Evolutionary conservation across 2,797 vertebrate genomes (phyloP), one percentile per base, ranked within the genome.

Genomic region (Sciurus vulgaris): DNA sequence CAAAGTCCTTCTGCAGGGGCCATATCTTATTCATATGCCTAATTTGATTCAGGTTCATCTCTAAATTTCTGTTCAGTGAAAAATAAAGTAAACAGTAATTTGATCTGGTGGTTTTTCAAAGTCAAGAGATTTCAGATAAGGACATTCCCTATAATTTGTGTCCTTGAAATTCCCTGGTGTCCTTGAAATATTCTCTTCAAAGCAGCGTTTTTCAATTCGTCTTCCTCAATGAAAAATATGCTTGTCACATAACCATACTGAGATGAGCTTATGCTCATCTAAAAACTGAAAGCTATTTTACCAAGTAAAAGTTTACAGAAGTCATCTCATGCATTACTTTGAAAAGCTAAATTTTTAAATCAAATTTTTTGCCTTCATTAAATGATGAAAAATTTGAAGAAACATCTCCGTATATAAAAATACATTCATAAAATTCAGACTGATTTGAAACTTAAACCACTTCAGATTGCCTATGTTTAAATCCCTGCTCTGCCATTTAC

Each of bases 101-200:
- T 79, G 41, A 44, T 69, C 17, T 2, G 85, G 12, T 65, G 8
- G 17, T 91, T 89, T 69, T 85, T 94, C 61, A 77, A 26, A 44
- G 7, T 69, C 26, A 74, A 79, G 63, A 72, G 12, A 84, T 95
- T 90, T 77, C 82, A 93, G 35, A 86, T 65, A 78, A 69, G 10
- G 14, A 56, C 93, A 96, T 89, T 41, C 28, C 35, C 67, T 78
- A 69, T 81, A 87, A 85, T 82, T 69, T 76, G 22, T 92, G n/a
- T n/a, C n/a, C n/a, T n/a, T n/a, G 30, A 12, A n/a, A 73, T 74
- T 95, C 14, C 2, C 49, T 82, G 14, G 30, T 69, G 24, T 51
- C 51, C 5, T 44, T 77, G 7, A 38, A 51, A 77, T 90, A 67
- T 87, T 84, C 51, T 83, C 38, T 95, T 70, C 41, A 72, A 69